Percentiles rank a stretch among this genome's conserved stretches.
phyloP scores from a whole-genome alignment of 1,140 invertebrate genomes.

The Drosophila melanica region DNA sequence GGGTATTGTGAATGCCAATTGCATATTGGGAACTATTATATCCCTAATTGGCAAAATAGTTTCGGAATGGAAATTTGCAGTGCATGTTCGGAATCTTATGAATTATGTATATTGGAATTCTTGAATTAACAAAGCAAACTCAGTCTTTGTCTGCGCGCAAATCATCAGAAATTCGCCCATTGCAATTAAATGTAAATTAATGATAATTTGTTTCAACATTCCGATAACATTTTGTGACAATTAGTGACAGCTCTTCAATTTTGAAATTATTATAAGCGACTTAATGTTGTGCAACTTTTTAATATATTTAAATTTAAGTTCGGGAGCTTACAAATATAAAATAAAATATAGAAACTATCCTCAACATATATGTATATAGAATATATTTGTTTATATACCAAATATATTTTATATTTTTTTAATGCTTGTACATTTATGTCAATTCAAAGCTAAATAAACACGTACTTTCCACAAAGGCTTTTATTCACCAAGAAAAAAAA shows the following conservation, averaged over 20 bases:
- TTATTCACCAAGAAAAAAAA: not conserved
- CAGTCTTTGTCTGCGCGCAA: not conserved
- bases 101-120: not conserved
- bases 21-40: too few species aligned
- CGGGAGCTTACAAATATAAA: not conserved
- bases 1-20: too few species aligned
- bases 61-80: not conserved
- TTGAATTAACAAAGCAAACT: conserved; percentile 17
- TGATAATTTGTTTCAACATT: not conserved
- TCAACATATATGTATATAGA: too few species aligned
- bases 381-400: not conserved
- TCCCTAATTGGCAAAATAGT: too few species aligned
- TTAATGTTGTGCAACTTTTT: not conserved
- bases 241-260: not conserved
- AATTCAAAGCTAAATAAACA: not conserved
- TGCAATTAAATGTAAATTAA: conserved; percentile 23
- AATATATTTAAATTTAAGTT: not conserved
- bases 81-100: not conserved
- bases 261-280: not conserved
- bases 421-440: not conserved
- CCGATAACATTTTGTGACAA: not conserved
- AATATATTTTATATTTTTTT: not conserved
- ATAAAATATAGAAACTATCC: too few species aligned
- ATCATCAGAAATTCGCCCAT: not conserved
- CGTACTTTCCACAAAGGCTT: too few species aligned